Base-by-base conservation (phyloP, 2,797 vertebrate species). In the Myoxocephalus aenaeus region DNA sequence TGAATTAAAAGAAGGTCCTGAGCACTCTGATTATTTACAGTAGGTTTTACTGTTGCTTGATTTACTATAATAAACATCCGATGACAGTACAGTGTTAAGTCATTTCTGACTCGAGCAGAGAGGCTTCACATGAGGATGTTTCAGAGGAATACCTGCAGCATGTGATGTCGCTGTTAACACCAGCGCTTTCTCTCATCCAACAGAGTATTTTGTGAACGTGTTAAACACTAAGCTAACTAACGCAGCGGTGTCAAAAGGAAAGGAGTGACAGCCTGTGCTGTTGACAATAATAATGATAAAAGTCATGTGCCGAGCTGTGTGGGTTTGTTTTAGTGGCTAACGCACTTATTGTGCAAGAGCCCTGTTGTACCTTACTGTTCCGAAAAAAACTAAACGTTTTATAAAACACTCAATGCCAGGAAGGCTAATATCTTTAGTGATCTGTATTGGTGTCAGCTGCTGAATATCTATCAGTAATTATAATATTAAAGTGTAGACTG, bases 281-380 rank as follows among this genome's bases (percentile, higher is more conserved):
- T 84, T 89, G 75, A 86, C 76, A 75, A 80, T 73, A 48, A 69
- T 80, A 38, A 38, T 10, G 75, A 79, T 72, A 51, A 67, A 86
- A 86, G 89, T 92, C 87, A 88, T 84, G 91, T 88, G 83, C 70
- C 34, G 51, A 77, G 58, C 57, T 58, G 61, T 70, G 61, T 78
- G 70, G 90, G 87, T 92, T 90, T 87, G 74, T 84, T 84, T 78
- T 64, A 73, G 85, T 68, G 65, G 79, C 69, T 85, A 54, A 81
- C 53, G 57, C 59, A 59, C 63, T 70, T 38, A 73, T 88, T 90
- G 79, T 80, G 86, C 77, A 90, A 89, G 42, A 85, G 66, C 65
- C 67, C 70, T 9, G 1, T 75, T 48, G 40, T 65, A 59, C 80
- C 81, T 81, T 91, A 79, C 83, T 86, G 54, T 74, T 86, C 29